Conservation (phyloP, 2,797 vertebrate species). For the Eulemur coronatus region DNA sequence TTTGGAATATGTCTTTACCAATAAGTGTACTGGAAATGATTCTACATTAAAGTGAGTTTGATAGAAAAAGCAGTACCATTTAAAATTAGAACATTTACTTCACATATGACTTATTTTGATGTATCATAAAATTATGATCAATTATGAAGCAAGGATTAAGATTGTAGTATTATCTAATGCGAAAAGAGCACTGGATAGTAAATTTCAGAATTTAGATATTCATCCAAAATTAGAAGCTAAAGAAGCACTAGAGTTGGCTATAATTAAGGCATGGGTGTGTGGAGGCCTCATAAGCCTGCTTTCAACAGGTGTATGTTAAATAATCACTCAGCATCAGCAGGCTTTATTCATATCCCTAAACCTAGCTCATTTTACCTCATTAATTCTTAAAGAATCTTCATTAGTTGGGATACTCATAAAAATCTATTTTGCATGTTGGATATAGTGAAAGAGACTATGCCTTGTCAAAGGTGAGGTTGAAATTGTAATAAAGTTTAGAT, state of each 20-base stretch:
- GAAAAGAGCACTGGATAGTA: conserved; percentile 23
- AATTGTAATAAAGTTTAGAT: neutral
- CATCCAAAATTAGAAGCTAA: conserved; percentile 34
- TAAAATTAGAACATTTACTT: conserved; percentile 72
- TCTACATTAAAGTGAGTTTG: conserved; percentile 33
- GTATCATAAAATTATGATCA: conserved; percentile 45
- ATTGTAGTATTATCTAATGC: conserved; percentile 11
- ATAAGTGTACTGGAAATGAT: conserved; percentile 45
- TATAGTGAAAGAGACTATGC: neutral
- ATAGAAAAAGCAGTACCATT: neutral
- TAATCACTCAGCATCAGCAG: neutral
- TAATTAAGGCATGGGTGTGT: neutral
- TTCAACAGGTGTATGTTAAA: conserved; percentile 2
- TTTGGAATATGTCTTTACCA: conserved; percentile 53
- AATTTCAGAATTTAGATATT: conserved; percentile 43
- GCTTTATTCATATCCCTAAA: neutral
- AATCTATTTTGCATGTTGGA: neutral
- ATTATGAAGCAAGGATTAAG: conserved; percentile 28
- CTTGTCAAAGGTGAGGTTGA: neutral
- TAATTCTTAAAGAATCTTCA: neutral
- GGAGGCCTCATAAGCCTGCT: neutral
- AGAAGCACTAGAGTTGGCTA: neutral
- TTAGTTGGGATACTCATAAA: conserved; percentile 5
- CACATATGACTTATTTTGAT: conserved; percentile 40
- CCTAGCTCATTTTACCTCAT: neutral